Evolutionary conservation across 2,888 invertebrate genomes (phyloP).

Genomic region (Polydrusus pterygomalis): DNA sequence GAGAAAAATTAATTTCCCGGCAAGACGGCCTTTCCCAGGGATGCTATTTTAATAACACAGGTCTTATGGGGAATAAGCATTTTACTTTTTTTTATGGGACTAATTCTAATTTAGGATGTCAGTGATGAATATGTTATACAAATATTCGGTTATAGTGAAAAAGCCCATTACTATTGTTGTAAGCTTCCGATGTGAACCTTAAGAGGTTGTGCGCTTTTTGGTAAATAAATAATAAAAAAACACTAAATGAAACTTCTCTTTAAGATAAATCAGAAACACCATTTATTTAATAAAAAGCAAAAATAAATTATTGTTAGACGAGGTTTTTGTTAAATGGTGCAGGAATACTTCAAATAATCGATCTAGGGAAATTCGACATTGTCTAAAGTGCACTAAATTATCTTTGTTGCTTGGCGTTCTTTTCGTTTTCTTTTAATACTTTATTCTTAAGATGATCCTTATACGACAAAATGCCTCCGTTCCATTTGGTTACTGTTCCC

Average conservation of each 20-base stretch:
- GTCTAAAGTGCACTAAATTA: slow-evolving; percentile 40
- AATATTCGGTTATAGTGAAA: too few species aligned
- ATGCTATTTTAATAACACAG: too few species aligned
- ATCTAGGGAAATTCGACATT: slow-evolving; percentile 31
- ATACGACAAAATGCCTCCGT: slow-evolving; percentile 95
- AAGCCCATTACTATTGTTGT: too few species aligned
- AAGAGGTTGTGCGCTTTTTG: too few species aligned
- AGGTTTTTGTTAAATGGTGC: slow-evolving; percentile 36
- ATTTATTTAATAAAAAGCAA: slow-evolving; percentile 51
- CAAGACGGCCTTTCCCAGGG: too few species aligned
- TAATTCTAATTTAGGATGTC: too few species aligned
- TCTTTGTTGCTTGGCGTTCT: slow-evolving; percentile 62
- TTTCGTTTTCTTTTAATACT: slow-evolving; percentile 83
- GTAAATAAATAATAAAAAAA: too few species aligned
- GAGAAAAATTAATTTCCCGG: too few species aligned
- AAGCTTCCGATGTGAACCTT: too few species aligned
- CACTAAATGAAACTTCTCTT: slow-evolving; percentile 8
- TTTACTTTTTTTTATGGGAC: too few species aligned
- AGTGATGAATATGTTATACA: too few species aligned
- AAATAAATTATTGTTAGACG: slow-evolving; percentile 33
- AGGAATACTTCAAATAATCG: slow-evolving; percentile 33
- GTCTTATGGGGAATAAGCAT: too few species aligned
- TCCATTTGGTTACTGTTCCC: slow-evolving; percentile 96
- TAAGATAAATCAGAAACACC: slow-evolving; percentile 51
- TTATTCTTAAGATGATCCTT: slow-evolving; percentile 95